phyloP scores from a whole-genome alignment of 1,140 invertebrate species.

The Epicauta chinensis region DNA sequence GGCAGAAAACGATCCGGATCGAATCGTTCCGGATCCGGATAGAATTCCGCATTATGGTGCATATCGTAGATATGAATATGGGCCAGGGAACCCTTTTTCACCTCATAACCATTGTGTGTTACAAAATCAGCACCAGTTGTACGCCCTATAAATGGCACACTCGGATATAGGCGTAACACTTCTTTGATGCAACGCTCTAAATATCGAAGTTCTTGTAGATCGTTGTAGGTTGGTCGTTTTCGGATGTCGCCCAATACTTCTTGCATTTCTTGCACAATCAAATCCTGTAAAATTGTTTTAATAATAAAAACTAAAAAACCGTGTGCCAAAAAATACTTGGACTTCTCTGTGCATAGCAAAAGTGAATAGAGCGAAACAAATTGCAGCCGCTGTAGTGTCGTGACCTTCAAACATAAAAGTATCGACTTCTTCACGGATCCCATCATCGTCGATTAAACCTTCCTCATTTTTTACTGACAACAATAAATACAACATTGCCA shows the following conservation, averaged over 20 bases:
- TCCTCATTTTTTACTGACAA: slow-evolving; percentile 51
- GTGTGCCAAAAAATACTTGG: slow-evolving; percentile 20
- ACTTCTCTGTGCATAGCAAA: slow-evolving; percentile 35
- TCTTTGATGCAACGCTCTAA: slow-evolving; percentile 60
- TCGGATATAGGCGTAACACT: slow-evolving; percentile 55
- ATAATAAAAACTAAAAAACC: background rate
- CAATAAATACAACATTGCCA: slow-evolving; percentile 77
- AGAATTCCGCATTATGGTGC: slow-evolving; percentile 36
- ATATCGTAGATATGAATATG: slow-evolving; percentile 15
- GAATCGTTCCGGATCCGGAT: slow-evolving; percentile 56
- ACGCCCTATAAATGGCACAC: slow-evolving; percentile 60
- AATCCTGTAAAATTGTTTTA: too few relatives aligned
- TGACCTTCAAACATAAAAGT: slow-evolving; percentile 71
- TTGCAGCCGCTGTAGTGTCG: slow-evolving; percentile 40
- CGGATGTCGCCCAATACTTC: slow-evolving; percentile 48
- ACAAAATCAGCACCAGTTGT: slow-evolving; percentile 45
- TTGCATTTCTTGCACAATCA: slow-evolving; percentile 49
- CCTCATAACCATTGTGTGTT: slow-evolving; percentile 26
- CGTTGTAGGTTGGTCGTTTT: slow-evolving; percentile 47
- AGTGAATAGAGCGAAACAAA: slow-evolving; percentile 39
- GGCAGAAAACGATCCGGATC: slow-evolving; percentile 61
- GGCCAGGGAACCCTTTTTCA: background rate
- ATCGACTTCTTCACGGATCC: slow-evolving; percentile 76
- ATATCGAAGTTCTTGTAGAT: slow-evolving; percentile 57
- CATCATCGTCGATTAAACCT: slow-evolving; percentile 48